A percentile compares a stretch with the other conserved stretches of the same genome.
Evolutionary conservation across 2,113 vertebrate genomes (phyloP).

Genomic region (Seriola rivoliana): DNA sequence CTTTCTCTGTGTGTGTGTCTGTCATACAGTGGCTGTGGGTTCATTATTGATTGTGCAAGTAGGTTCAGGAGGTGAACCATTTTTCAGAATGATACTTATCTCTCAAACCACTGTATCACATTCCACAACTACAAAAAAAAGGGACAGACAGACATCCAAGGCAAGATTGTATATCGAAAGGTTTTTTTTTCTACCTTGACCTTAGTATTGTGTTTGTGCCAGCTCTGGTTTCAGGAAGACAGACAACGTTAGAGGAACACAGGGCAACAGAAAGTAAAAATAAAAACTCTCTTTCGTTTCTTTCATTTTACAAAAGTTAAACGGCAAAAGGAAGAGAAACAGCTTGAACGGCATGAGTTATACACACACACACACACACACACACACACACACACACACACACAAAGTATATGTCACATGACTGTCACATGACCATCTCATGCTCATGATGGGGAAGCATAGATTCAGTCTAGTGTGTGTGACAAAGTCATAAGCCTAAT

Average conservation of each 20-base stretch:
- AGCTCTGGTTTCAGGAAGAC: slow-evolving; percentile 51
- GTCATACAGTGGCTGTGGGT: not conserved
- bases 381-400: slow-evolving; percentile 1
- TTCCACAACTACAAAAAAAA: slow-evolving; percentile 47
- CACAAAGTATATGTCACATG: slow-evolving; percentile 64
- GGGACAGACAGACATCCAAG: slow-evolving; percentile 30
- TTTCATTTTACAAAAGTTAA: too few species aligned
- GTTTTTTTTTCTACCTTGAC: slow-evolving; percentile 28
- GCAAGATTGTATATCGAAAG: slow-evolving; percentile 38
- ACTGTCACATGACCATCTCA: slow-evolving; percentile 75
- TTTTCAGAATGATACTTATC: slow-evolving; percentile 52
- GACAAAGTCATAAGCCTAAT: slow-evolving; percentile 62
- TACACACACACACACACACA: not conserved
- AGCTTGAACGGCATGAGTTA: slow-evolving; percentile 29
- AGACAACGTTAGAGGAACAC: slow-evolving; percentile 16
- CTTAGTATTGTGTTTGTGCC: slow-evolving; percentile 42
- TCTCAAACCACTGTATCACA: slow-evolving; percentile 43
- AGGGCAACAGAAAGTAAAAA: slow-evolving; percentile 18
- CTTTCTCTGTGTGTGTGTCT: not conserved
- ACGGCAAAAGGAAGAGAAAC: slow-evolving; percentile 53
- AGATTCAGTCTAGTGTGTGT: slow-evolving; percentile 42
- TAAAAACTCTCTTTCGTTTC: not conserved
- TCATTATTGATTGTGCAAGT: slow-evolving; percentile 11
- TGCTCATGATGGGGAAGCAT: slow-evolving; percentile 69
- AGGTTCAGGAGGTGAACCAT: slow-evolving; percentile 41